Evolutionary conservation across 2,113 vertebrate genomes (phyloP).

Genomic region (Dromas ardeola): DNA sequence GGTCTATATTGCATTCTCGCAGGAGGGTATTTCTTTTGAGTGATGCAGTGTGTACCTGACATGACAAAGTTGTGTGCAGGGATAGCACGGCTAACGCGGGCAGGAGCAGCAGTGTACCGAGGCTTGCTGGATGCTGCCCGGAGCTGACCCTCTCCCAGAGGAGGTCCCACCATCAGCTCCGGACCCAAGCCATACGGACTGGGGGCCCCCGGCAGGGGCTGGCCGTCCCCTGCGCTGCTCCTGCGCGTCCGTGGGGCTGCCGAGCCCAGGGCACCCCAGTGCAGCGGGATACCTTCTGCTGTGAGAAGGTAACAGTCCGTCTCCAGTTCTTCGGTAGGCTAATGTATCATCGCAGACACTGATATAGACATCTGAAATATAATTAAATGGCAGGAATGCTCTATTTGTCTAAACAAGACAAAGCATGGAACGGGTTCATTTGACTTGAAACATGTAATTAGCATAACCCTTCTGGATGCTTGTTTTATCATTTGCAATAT

Average conservation of each 20-base stretch:
- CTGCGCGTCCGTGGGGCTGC: not conserved
- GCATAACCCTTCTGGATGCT: conserved; percentile 69
- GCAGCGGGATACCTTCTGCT: not conserved
- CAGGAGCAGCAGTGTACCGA: not conserved
- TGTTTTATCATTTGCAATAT: conserved; percentile 69
- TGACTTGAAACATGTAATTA: conserved; percentile 66
- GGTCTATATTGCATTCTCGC: not conserved
- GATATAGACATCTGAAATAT: conserved; percentile 35
- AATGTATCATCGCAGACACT: conserved; percentile 29
- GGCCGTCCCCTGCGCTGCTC: not conserved
- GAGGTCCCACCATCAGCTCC: not conserved
- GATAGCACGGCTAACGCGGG: not conserved
- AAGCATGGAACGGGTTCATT: conserved; percentile 46
- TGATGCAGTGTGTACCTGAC: fast-evolving
- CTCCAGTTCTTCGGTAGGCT: not conserved
- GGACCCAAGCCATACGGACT: not conserved
- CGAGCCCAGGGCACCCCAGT: not conserved
- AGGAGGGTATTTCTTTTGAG: not conserved
- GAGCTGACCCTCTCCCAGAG: not conserved
- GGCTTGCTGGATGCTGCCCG: fast-evolving
- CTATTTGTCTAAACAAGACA: conserved; percentile 59
- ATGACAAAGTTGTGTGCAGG: not conserved
- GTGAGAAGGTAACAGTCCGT: not conserved
- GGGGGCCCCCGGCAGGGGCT: not conserved
- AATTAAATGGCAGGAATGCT: conserved; percentile 45